Conservation (phyloP, 2,888 invertebrate species). For the Adelphocoris suturalis region DNA sequence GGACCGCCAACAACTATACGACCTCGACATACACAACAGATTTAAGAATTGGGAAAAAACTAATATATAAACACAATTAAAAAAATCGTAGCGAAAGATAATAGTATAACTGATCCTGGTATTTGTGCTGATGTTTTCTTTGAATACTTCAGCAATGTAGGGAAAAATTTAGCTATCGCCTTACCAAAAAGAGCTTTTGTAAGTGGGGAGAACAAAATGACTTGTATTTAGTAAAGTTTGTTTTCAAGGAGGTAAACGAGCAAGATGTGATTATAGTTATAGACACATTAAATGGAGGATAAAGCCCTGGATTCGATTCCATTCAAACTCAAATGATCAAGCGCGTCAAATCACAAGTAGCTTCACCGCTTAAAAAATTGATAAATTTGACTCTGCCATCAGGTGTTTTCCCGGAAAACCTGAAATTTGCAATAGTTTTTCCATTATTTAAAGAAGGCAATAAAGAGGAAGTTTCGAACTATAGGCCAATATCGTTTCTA, state of each 20-base stretch:
- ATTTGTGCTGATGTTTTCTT: neutral
- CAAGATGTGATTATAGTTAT: neutral
- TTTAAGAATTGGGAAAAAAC: conserved; percentile 2
- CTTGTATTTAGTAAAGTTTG: neutral
- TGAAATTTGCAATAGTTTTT: conserved; percentile 6
- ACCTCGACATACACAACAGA: neutral
- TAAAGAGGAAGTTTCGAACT: neutral
- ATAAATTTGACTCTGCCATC: neutral
- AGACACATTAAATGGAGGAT: conserved; percentile 16
- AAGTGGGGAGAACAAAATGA: neutral
- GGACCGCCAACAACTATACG: neutral
- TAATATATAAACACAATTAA: neutral
- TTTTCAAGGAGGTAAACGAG: neutral
- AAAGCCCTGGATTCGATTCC: conserved; percentile 6
- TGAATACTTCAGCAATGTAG: conserved; percentile 1
- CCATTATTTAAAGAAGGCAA: conserved; percentile 6
- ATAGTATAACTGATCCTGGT: neutral
- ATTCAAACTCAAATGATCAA: neutral
- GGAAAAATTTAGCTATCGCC: neutral
- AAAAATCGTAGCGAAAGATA: neutral
- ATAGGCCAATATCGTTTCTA: neutral
- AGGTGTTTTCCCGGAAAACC: conserved; percentile 19
- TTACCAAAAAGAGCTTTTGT: conserved; percentile 2
- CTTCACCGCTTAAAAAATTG: neutral
- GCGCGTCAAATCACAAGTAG: neutral